Percentiles rank a stretch among this genome's conserved stretches.
These are phyloP conservation scores for Hydrolagus affinis DNA, from an alignment of 2,113 vertebrate species.

Conservation along the genomic window DNA sequence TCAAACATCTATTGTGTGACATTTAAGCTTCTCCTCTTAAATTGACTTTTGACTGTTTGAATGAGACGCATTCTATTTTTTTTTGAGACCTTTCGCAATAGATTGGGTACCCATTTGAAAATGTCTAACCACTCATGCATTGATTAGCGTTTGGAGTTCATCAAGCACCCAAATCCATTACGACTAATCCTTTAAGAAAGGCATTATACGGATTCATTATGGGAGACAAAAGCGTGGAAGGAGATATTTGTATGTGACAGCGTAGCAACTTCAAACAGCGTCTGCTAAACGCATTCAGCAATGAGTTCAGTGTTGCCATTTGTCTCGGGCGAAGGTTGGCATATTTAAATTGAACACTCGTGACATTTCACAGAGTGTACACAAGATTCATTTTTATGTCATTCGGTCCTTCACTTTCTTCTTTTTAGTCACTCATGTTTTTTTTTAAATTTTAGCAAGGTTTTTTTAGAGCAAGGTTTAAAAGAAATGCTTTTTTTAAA, in stretches of 20 bases:
- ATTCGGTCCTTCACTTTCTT: neutral
- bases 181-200: conserved; percentile 5
- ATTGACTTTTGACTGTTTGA: neutral
- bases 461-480: too few relatives aligned
- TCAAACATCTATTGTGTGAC: too few relatives aligned
- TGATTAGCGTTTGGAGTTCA: conserved; percentile 21
- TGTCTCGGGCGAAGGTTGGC: neutral
- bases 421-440: too few relatives aligned
- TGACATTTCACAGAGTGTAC: too few relatives aligned
- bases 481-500: too few relatives aligned
- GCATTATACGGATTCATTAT: neutral
- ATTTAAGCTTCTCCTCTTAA: neutral
- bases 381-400: neutral
- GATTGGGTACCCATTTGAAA: neutral
- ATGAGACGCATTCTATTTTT: neutral
- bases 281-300: neutral
- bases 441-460: too few relatives aligned
- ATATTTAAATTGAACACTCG: neutral
- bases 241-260: too few relatives aligned
- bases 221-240: neutral
- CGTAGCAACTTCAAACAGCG: neutral
- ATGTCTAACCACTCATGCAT: neutral
- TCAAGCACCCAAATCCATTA: conserved; percentile 17
- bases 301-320: neutral
- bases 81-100: neutral